A percentile compares a stretch with the other conserved stretches of the same genome.
Evolutionary conservation across 2,113 vertebrate genomes (phyloP).

Genomic region (Gobiocypris rarus): DNA sequence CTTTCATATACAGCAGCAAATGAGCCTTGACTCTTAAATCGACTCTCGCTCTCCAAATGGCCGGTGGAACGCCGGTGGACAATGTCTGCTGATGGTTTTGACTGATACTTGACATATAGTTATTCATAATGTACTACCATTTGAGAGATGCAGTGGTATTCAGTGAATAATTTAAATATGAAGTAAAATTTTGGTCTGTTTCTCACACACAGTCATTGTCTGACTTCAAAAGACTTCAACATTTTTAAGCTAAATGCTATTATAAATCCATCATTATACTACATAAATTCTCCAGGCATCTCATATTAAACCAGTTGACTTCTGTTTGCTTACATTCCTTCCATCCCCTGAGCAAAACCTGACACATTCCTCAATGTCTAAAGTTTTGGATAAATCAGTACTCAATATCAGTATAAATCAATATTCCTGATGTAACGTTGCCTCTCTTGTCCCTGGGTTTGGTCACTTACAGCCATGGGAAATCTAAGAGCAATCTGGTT

Average conservation of each 20-base stretch:
- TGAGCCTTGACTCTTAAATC: slow-evolving; percentile 57
- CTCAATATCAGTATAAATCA: neutral
- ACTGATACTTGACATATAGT: too few species aligned
- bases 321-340: neutral
- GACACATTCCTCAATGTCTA: slow-evolving; percentile 20
- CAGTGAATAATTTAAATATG: too few species aligned
- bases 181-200: too few species aligned
- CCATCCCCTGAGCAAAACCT: neutral
- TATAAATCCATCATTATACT: neutral
- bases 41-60: slow-evolving; percentile 44
- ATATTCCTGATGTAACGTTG: neutral
- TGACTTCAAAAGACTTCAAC: too few species aligned
- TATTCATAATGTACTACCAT: too few species aligned
- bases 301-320: neutral
- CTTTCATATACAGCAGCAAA: slow-evolving; percentile 49
- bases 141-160: neutral
- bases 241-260: neutral
- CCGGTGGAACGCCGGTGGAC: neutral
- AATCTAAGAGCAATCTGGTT: slow-evolving; percentile 64
- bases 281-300: neutral
- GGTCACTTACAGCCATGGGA: slow-evolving; percentile 57
- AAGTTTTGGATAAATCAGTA: slow-evolving; percentile 26
- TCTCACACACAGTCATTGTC: too few species aligned
- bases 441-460: slow-evolving; percentile 7
- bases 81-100: too few species aligned